Evolutionary conservation across 2,797 vertebrate species (phyloP), one percentile per base, ranked within the genome.

Genomic region (Myiothlypis chrysogaster): DNA sequence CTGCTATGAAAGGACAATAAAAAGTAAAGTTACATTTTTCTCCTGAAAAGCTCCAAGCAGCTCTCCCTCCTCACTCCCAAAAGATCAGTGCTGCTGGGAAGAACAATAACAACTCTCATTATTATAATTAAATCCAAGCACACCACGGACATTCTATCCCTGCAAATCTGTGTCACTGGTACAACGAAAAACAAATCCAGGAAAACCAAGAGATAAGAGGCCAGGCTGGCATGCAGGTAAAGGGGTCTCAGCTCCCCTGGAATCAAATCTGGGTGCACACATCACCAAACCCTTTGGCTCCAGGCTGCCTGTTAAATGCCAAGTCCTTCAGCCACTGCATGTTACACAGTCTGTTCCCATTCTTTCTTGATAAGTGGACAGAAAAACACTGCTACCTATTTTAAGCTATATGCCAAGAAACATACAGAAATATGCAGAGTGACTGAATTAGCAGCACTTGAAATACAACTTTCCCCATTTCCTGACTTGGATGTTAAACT

Each of bases 381-480:
- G 64, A 66, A 80, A 81, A 91, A 59, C 53, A 78, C 25, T 41
- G 18, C 63, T 44, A 71, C 71, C 82, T 92, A 50, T 91, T 94
- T 92, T 94, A 81, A 61, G 66, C 32, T 12, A 3, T 4, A 23
- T 43, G 65, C 32, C 69, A 83, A 15, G 5, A 89, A 90, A 69
- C 32, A 24, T 12, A 72, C 69, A 87, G 64, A 94, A 92, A 63
- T 69, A 37, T 7, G 46, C 76, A 7, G 27, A 91, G 61, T 1
- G 50, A 76, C 84, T 46, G 63, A 92, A 72, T 94, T 60, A 93
- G 89, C 83, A 76, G 72, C 72, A 43, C 65, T 49, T 25, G 53
- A 92, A 94, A 72, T 6, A 19, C 32, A 73, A 12, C 41, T 27
- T 73, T 37, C 17, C 46, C 56, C 32, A 21, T n/a, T 56, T 46